Evolutionary conservation across 2,888 invertebrate genomes (phyloP).

Genomic region (Cheilosia variabilis): DNA sequence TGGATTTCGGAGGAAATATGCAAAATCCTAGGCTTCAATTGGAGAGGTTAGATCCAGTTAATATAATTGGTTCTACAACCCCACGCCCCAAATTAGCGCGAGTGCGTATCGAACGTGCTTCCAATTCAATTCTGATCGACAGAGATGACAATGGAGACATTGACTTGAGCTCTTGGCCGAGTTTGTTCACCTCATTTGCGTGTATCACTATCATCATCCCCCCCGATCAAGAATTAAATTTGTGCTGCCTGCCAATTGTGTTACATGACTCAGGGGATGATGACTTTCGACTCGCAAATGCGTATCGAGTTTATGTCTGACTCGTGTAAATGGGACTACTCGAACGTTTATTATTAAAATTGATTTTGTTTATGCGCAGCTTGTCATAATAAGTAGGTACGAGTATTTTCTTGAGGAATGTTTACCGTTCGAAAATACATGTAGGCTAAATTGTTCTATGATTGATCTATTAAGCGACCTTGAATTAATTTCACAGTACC

Average conservation of each 20-base stretch:
- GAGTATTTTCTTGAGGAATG: neutral
- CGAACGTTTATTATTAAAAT: conserved; percentile 1
- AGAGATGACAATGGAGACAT: conserved; percentile 18
- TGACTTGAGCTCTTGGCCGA: conserved; percentile 21
- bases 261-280: conserved; percentile 59
- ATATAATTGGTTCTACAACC: conserved; percentile 7
- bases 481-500: conserved; percentile 11
- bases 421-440: neutral
- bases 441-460: neutral
- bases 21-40: conserved; percentile 14
- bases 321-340: neutral
- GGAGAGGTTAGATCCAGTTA: conserved; percentile 1
- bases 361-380: neutral
- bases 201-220: conserved; percentile 16
- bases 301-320: conserved; percentile 23
- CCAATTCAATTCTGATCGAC: conserved; percentile 5
- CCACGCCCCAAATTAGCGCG: neutral
- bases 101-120: neutral
- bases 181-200: conserved; percentile 45
- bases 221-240: conserved; percentile 7
- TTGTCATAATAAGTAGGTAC: neutral
- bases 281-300: conserved; percentile 34
- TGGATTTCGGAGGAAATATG: neutral
- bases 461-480: neutral
- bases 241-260: conserved; percentile 44